phyloP scores from a whole-genome alignment of 1,140 invertebrate species.

The Hetaerina americana region DNA sequence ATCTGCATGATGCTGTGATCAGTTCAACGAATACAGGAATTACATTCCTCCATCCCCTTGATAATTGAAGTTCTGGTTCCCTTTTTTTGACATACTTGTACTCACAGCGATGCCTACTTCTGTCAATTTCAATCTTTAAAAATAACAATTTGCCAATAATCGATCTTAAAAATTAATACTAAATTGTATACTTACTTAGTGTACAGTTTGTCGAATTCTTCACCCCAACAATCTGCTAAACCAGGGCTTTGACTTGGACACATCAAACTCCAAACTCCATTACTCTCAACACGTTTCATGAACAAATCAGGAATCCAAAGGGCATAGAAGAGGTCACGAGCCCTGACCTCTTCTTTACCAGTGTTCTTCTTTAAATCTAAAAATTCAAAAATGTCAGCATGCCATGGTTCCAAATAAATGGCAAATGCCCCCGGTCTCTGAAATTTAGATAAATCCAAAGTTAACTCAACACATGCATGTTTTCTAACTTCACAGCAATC shows the following conservation, averaged over 20 bases:
- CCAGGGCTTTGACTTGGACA: slow-evolving; percentile 90
- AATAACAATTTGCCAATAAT: no score
- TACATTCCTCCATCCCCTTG: no score
- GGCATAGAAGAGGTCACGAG: slow-evolving; percentile 94
- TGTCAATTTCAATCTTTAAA: no score
- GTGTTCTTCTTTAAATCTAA: slow-evolving; percentile 89
- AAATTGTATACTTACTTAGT: slow-evolving; percentile 42
- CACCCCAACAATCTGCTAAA: slow-evolving; percentile 82
- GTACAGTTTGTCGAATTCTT: slow-evolving; percentile 89
- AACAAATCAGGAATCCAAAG: slow-evolving; percentile 98
- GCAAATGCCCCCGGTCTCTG: slow-evolving; percentile 95
- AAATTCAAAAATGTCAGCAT: slow-evolving; percentile 94
- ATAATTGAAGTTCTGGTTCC: no score
- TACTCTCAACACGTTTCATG: slow-evolving; percentile 86
- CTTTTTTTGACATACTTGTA: no score
- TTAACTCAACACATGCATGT: no score
- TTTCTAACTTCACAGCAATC: no score
- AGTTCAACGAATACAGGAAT: no score
- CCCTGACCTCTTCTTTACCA: slow-evolving; percentile 83
- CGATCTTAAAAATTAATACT: no score
- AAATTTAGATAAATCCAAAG: slow-evolving; percentile 9
- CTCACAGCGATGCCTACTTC: no score
- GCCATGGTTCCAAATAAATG: slow-evolving; percentile 98
- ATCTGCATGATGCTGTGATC: no score
- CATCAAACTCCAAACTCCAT: slow-evolving; percentile 90